These are phyloP conservation scores for Elephantulus edwardii DNA, from an alignment of 2,113 vertebrate genomes.

Conservation along the genomic window DNA sequence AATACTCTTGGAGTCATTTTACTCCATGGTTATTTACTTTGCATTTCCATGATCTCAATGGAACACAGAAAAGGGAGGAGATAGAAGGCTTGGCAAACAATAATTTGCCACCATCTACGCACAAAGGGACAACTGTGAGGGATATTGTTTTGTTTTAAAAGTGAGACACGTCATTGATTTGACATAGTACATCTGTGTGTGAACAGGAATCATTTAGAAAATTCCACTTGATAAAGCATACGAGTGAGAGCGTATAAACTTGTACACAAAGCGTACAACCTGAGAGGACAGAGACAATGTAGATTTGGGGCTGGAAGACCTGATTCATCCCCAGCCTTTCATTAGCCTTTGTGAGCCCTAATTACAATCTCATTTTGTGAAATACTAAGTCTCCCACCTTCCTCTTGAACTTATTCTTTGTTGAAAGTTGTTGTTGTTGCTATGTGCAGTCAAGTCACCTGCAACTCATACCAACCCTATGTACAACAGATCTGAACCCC, in stretches of 20 bases:
- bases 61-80: slow-evolving; percentile 71
- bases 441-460: too few relatives aligned
- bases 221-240: slow-evolving; percentile 59
- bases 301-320: not conserved
- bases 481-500: too few relatives aligned
- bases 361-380: rapidly evolving
- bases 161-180: slow-evolving; percentile 72
- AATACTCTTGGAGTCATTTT: slow-evolving; percentile 61
- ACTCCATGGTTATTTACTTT: slow-evolving; percentile 74
- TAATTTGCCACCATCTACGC: slow-evolving; percentile 70
- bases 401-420: not conserved
- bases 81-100: slow-evolving; percentile 78
- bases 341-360: not conserved
- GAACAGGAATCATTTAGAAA: slow-evolving; percentile 63
- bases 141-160: slow-evolving; percentile 75
- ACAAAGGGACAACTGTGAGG: slow-evolving; percentile 65
- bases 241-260: slow-evolving; percentile 27
- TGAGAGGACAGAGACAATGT: slow-evolving; percentile 40
- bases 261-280: not conserved
- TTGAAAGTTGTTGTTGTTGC: not conserved
- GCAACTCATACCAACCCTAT: too few relatives aligned
- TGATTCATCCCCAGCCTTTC: rapidly evolving
- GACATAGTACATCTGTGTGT: slow-evolving; percentile 75
- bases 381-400: not conserved
- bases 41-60: slow-evolving; percentile 75